Conservation (phyloP, 1,140 invertebrate genomes). For the Saccostrea echinata region DNA sequence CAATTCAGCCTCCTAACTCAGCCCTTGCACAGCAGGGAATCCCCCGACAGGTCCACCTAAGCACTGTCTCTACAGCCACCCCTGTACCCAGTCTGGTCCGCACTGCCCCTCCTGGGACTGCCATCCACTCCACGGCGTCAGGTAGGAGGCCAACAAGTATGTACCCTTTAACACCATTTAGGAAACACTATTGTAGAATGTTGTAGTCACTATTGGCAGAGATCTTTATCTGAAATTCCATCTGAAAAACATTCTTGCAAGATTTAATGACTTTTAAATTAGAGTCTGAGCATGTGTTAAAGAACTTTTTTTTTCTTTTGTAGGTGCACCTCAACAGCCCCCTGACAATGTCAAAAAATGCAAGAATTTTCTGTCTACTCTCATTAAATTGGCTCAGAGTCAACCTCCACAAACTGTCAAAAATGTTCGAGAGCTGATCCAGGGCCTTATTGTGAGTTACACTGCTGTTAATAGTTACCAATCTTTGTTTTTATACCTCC, state of each 20-base stretch:
- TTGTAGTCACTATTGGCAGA: neutral
- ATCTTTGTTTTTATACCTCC: neutral
- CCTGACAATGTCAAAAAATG: constrained; percentile 90
- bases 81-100: constrained; percentile 49
- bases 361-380: constrained; percentile 97
- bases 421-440: constrained; percentile 96
- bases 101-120: constrained; percentile 39
- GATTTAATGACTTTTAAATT: no score
- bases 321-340: constrained; percentile 58
- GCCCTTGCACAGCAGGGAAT: constrained; percentile 47
- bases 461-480: neutral
- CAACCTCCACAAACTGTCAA: constrained; percentile 95
- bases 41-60: constrained; percentile 56
- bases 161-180: neutral
- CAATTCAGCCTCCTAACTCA: constrained; percentile 56
- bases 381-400: constrained; percentile 95
- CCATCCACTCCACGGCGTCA: constrained; percentile 47
- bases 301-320: constrained; percentile 1
- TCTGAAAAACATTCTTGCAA: no score
- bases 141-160: constrained; percentile 25
- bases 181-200: neutral
- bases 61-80: constrained; percentile 48
- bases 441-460: constrained; percentile 91
- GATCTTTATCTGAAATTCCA: neutral
- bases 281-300: no score